Evolutionary conservation across 2,797 vertebrate species (phyloP), one percentile per base, ranked within the genome.

Genomic region (Melopsittacus undulatus): DNA sequence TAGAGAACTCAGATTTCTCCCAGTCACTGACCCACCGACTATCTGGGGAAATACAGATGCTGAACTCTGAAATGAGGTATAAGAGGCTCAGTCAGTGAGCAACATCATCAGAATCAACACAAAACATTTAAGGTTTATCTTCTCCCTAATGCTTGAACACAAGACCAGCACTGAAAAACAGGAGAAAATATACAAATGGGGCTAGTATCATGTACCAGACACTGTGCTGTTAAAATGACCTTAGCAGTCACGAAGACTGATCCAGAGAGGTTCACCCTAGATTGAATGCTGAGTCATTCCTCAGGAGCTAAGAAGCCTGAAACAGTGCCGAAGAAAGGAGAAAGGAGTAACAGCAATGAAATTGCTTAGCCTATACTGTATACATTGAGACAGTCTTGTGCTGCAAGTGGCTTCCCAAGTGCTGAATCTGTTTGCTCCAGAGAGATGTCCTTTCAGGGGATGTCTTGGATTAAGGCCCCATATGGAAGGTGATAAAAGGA

Each of bases 401-500:
- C 49, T 85, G 61, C 14, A 62, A 76, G 27, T 38, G 57, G 45
- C 42, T 87, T 62, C 52, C 23, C 16, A 54, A 73, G 61, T 24
- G 45, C 49, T 75, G 68, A 87, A 49, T 36, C 17, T 61, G 4
- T 29, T 92, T 83, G 18, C 67, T 42, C 34, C 14, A 59, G 49
- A 52, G 42, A 80, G 9, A 48, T 45, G 46, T 34, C 61, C 11
- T 85, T 64, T 54, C 72, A 59, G 34, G 49, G 32, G 76, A 93
- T 64, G 62, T 83, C 66, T 78, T 72, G 8, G 8, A 75, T 92
- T 80, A 69, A 83, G 88, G 51, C 73, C 85, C 62, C 82, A 96
- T 87, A 95, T 89, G 86, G 88, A 91, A 93, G 62, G 78, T 0
- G 1, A 92, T 81, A 92, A 90, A 96, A 84, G 10, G 13, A 89